Percentiles rank a stretch among this genome's conserved stretches.
Evolutionary conservation across 2,797 vertebrate genomes (phyloP).

Genomic region (Pseudochirops cupreus): DNA sequence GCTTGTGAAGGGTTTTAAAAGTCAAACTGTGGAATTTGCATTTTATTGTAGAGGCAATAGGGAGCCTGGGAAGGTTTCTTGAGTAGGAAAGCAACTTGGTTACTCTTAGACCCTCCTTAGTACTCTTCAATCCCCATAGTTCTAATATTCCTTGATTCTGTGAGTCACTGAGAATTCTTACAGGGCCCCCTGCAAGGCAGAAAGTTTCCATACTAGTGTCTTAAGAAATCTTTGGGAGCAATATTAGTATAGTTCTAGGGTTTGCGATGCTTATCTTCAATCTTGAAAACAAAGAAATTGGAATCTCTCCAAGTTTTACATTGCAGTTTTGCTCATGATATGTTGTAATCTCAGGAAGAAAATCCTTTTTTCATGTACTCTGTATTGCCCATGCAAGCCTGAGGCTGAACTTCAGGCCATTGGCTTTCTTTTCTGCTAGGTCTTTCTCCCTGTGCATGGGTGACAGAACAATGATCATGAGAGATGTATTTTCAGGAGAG

Average conservation of each 20-base stretch:
- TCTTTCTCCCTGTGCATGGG: background rate
- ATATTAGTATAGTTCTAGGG: background rate
- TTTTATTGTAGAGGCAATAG: too few relatives aligned
- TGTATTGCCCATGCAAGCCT: background rate
- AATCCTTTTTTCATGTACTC: conserved; percentile 7
- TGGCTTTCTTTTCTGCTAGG: background rate
- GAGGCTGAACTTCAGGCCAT: background rate
- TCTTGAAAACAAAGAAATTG: background rate
- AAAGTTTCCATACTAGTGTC: background rate
- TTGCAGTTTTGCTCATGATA: background rate
- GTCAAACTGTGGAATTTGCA: too few relatives aligned
- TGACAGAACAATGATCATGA: background rate
- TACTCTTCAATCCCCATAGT: background rate
- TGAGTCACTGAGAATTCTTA: background rate
- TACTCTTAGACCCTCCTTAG: background rate
- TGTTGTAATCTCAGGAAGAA: conserved; percentile 20
- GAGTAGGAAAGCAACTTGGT: too few relatives aligned
- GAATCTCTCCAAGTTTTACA: background rate
- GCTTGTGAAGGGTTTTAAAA: too few relatives aligned
- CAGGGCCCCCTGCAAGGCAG: background rate
- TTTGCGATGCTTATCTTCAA: background rate
- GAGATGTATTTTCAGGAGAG: background rate
- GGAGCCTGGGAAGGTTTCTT: too few relatives aligned
- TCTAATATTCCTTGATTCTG: background rate
- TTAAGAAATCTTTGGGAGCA: background rate